Percentiles rank a stretch among this genome's conserved stretches.
These are phyloP conservation scores for Tenthredo notha DNA, from an alignment of 2,888 invertebrate genomes.

Conservation along the genomic window DNA sequence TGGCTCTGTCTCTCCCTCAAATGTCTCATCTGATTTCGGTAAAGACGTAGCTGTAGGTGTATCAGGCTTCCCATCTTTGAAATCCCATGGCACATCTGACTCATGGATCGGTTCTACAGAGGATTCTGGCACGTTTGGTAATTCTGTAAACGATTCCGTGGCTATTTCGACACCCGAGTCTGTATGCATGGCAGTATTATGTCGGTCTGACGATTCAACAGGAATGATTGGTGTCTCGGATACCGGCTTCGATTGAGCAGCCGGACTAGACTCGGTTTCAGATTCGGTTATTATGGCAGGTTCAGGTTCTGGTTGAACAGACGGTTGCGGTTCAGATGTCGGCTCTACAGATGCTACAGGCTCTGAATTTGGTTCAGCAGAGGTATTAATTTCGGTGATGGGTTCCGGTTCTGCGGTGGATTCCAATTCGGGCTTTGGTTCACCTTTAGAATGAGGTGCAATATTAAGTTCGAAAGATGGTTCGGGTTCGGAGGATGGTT, in stretches of 20 bases:
- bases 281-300: slow-evolving; percentile 50
- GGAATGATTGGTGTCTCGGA: slow-evolving; percentile 36
- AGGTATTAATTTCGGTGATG: slow-evolving; percentile 46
- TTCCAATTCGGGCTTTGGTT: slow-evolving; percentile 53
- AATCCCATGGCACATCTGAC: not conserved
- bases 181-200: not conserved
- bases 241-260: slow-evolving; percentile 30
- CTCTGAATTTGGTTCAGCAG: slow-evolving; percentile 56
- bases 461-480: slow-evolving; percentile 45
- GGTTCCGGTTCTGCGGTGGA: slow-evolving; percentile 58
- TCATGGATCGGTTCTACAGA: not conserved
- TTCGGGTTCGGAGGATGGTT: slow-evolving; percentile 50
- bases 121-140: slow-evolving; percentile 15
- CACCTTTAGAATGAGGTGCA: slow-evolving; percentile 52
- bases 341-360: slow-evolving; percentile 35
- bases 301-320: slow-evolving; percentile 61
- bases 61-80: not conserved
- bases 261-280: slow-evolving; percentile 3
- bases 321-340: slow-evolving; percentile 65
- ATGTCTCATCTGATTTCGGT: not conserved
- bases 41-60: slow-evolving; percentile 1
- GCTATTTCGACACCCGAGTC: not conserved
- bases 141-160: slow-evolving; percentile 28
- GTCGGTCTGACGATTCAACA: not conserved
- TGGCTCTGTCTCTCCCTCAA: slow-evolving; percentile 2